A percentile compares a stretch with the other conserved stretches of the same genome.
Evolutionary conservation across 2,888 invertebrate species (phyloP).

Genomic region (Lysandra coridon): DNA sequence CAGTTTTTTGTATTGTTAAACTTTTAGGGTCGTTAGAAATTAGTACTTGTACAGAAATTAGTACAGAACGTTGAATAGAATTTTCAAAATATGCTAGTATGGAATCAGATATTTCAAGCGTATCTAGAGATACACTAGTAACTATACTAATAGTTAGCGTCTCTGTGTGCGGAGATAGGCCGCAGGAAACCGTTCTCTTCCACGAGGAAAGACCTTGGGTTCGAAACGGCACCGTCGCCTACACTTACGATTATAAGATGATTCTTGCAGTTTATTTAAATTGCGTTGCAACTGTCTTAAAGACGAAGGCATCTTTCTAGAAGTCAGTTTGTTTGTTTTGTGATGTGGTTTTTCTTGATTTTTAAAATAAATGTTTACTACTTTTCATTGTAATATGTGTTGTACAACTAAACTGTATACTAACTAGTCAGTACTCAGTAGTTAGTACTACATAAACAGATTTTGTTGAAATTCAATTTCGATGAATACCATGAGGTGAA

Average conservation of each 20-base stretch:
- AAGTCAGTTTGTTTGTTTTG: neutral
- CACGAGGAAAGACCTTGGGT: slow-evolving; percentile 82
- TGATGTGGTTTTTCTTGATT: neutral
- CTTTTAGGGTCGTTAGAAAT: neutral
- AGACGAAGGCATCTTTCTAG: slow-evolving; percentile 11
- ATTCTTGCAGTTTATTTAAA: slow-evolving; percentile 51
- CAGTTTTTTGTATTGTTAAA: neutral
- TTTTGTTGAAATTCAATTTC: too few relatives aligned
- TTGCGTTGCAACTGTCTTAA: slow-evolving; percentile 38
- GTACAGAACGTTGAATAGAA: neutral
- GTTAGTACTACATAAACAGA: neutral
- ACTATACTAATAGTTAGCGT: slow-evolving; percentile 51
- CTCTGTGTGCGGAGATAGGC: slow-evolving; percentile 75
- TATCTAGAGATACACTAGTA: neutral
- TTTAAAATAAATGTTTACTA: neutral
- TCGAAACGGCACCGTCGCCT: slow-evolving; percentile 79
- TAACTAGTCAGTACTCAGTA: neutral
- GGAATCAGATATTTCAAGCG: neutral
- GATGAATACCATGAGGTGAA: neutral
- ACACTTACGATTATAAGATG: slow-evolving; percentile 73
- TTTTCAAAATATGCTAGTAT: neutral
- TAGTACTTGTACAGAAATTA: neutral
- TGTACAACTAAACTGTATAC: neutral
- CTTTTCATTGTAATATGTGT: neutral
- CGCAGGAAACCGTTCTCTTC: slow-evolving; percentile 82